Evolutionary conservation across 2,797 vertebrate species (phyloP), one percentile per base, ranked within the genome.

Genomic region (Acipenser ruthenus): DNA sequence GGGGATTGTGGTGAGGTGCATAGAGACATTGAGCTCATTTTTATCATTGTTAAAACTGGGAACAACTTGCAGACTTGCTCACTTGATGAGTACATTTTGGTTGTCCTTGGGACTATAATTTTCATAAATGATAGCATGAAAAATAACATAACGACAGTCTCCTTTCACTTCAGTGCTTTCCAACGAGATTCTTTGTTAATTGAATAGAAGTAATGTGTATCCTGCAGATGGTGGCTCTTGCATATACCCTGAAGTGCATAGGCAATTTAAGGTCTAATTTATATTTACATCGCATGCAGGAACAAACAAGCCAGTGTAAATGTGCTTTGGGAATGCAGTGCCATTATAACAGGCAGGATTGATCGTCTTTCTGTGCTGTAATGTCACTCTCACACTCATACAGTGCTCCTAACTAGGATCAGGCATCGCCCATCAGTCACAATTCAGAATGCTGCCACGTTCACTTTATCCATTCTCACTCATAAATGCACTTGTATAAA

Each of bases 241-340:
- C n/a, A 6, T 47, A 15, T 65, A 15, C 50, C 47, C 72, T 63
- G 59, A 72, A 70, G 52, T 50, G 62, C 56, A 8, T 51, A 66
- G 60, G 63, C 71, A 73, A 65, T 69, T 75, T 73, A 70, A 74
- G 65, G 67, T 62, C 70, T 72, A 70, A 74, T 75, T 70, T 72
- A 64, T 74, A 60, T 69, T 69, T 69, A 69, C 68, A 68, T 63
- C 69, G 50, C 67, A 65, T 50, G 55, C 37, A n/a, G 69, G 72
- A 65, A 73, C 70, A 67, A 65, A 68, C 65, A 67, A 62, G 65
- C 58, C 66, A 23, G 68, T 70, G 56, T 51, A 62, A 58, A 72
- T 66, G 65, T 69, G 64, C 58, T 61, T 48, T 62, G 47, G 75
- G 68, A 64, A 47, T 56, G 66, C n/a, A 1, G 62, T 64, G 67